These are phyloP conservation scores for Aptenodytes patagonicus DNA, from an alignment of 2,113 vertebrate species.

Conservation along the genomic window DNA sequence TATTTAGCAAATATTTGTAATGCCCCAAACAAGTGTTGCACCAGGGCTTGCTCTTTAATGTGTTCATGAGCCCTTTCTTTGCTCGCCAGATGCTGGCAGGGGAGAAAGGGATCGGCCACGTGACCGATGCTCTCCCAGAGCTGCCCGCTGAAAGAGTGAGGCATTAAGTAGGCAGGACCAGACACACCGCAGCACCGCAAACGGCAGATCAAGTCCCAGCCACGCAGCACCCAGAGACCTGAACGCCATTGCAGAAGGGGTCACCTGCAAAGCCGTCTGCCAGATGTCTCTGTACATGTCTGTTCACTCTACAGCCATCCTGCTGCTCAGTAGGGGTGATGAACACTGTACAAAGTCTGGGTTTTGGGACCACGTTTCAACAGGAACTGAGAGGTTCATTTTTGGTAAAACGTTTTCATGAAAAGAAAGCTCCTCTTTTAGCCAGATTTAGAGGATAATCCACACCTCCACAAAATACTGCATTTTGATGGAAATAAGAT, in stretches of 20 bases:
- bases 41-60: background rate
- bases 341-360: background rate
- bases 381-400: background rate
- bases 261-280: background rate
- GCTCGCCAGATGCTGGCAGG: background rate
- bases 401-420: background rate
- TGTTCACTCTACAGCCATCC: background rate
- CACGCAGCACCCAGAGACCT: background rate
- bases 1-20: background rate
- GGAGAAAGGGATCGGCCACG: background rate
- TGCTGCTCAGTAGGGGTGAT: background rate
- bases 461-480: background rate
- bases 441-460: background rate
- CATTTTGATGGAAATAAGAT: background rate
- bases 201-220: background rate
- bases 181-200: background rate
- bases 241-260: background rate
- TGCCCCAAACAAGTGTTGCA: background rate
- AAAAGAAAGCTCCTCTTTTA: background rate
- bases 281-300: background rate
- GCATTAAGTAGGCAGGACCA: background rate
- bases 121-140: background rate
- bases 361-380: background rate
- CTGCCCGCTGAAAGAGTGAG: accelerated
- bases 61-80: background rate